Conservation (phyloP, 2,797 vertebrate genomes). For the Macroramphosus scolopax region DNA sequence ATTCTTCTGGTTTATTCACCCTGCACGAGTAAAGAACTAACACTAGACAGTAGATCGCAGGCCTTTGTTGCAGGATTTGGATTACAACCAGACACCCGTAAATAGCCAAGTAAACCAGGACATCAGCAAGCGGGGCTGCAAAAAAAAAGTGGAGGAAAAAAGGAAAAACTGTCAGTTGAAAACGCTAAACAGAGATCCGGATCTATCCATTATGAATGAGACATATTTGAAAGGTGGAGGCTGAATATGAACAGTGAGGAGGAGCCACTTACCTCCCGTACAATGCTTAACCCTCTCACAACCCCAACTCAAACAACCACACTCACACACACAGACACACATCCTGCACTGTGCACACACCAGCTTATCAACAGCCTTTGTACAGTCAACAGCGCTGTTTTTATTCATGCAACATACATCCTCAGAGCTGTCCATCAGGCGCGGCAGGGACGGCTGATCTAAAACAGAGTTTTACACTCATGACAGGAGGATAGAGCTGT, state of each 20-base stretch:
- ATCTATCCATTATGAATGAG: slow-evolving; percentile 79
- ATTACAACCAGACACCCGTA: slow-evolving; percentile 22
- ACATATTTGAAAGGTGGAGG: slow-evolving; percentile 72
- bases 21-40: slow-evolving; percentile 10
- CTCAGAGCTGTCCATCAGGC: slow-evolving; percentile 70
- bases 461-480: slow-evolving; percentile 73
- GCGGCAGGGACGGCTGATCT: slow-evolving; percentile 70
- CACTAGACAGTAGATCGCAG: too few relatives aligned
- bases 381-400: slow-evolving; percentile 70
- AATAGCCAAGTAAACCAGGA: slow-evolving; percentile 24
- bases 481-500: slow-evolving; percentile 70
- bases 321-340: too few relatives aligned
- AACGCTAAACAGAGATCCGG: slow-evolving; percentile 80
- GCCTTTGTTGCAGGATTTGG: slow-evolving; percentile 14
- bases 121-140: slow-evolving; percentile 11
- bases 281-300: slow-evolving; percentile 60
- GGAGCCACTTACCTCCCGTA: slow-evolving; percentile 42
- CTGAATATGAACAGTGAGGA: slow-evolving; percentile 54
- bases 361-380: slow-evolving; percentile 73
- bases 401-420: slow-evolving; percentile 76
- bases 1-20: slow-evolving; percentile 13
- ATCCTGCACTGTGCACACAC: slow-evolving; percentile 51
- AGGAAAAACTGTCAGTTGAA: slow-evolving; percentile 73
- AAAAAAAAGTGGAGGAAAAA: slow-evolving; percentile 32
- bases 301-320: too few relatives aligned